Evolutionary conservation across 2,113 vertebrate genomes (phyloP), one percentile per base, ranked within the genome.

Genomic region (Hippolais icterina): DNA sequence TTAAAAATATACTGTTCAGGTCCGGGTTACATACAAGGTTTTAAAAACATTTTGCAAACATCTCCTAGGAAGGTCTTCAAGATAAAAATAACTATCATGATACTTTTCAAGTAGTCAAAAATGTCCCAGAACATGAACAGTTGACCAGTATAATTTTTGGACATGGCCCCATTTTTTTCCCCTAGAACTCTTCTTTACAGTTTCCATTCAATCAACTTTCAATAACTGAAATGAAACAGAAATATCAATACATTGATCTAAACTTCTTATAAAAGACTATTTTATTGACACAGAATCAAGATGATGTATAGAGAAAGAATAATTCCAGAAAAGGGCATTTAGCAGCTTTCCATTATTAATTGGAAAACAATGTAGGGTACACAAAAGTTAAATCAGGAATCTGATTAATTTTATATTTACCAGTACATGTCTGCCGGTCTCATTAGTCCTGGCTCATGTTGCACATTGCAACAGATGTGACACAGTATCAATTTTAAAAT

Each of bases 151-250:
- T 5, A 19, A 1, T 61, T 66, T 49, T 35, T 33, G 10, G 68
- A 53, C 5, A 5, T 5, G 3, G 29, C 37, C 17, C 10, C 15
- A 6, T 57, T 16, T 28, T 20, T 17, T 4, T 1, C 1, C 8
- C 7, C 11, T 24, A 10, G 12, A 72, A 65, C 9, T 42, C 9
- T 35, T 69, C 21, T 57, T 14, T 33, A 10, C 12, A 9, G 12
- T 57, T 89, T n/a, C 29, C n/a, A 37, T 65, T 87, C 64, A 65
- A 25, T 39, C 28, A 52, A 12, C 41, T 78, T 81, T 16, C 25
- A 74, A 7, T 70, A 70, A 49, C 31, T 46, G 35, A 44, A 88
- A 27, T 33, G 16, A 87, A 92, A 60, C 29, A 57, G 27, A 56
- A 74, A 47, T 78, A 41, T 9, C 10, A 47, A 5, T 64, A 41